Percentiles rank a stretch among this genome's conserved stretches.
Conservation (phyloP, 2,797 vertebrate species). For the Bovichtus variegatus region DNA sequence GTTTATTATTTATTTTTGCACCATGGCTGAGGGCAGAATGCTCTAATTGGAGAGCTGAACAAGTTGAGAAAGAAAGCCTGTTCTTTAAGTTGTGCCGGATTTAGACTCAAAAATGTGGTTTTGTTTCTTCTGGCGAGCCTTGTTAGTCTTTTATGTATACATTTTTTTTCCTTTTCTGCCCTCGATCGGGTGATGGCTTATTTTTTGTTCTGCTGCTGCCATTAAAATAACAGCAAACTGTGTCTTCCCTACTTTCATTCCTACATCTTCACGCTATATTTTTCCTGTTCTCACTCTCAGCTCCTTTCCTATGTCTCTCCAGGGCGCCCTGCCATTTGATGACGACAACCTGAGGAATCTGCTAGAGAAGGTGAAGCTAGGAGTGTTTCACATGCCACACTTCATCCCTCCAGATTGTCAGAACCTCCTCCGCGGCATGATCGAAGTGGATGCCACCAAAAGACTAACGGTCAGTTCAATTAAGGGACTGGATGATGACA, state of each 20-base stretch:
- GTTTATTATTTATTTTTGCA: constrained; percentile 74
- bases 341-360: constrained; percentile 98
- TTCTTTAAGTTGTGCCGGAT: constrained; percentile 43
- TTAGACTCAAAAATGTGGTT: constrained; percentile 52
- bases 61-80: constrained; percentile 40
- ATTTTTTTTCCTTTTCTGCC: constrained; percentile 30
- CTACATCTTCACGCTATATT: constrained; percentile 42
- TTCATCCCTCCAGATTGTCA: constrained; percentile 99
- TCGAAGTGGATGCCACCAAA: constrained; percentile 97
- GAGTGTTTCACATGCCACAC: constrained; percentile 99
- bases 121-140: constrained; percentile 37
- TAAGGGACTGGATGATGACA: neutral
- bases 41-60: constrained; percentile 58
- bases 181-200: constrained; percentile 21
- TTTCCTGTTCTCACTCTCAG: constrained; percentile 50
- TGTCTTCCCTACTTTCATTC: constrained; percentile 33
- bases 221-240: constrained; percentile 11
- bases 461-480: constrained; percentile 90
- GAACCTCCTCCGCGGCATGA: constrained; percentile 98
- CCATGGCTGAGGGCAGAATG: constrained; percentile 43
- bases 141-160: constrained; percentile 14
- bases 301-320: constrained; percentile 46
- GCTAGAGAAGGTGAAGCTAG: constrained; percentile 98
- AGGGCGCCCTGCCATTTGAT: constrained; percentile 97
- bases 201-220: constrained; percentile 26